Percentiles rank a stretch among this genome's conserved stretches.
Conservation (phyloP, 1,140 invertebrate genomes). For the Leptonema lineaticorne region DNA sequence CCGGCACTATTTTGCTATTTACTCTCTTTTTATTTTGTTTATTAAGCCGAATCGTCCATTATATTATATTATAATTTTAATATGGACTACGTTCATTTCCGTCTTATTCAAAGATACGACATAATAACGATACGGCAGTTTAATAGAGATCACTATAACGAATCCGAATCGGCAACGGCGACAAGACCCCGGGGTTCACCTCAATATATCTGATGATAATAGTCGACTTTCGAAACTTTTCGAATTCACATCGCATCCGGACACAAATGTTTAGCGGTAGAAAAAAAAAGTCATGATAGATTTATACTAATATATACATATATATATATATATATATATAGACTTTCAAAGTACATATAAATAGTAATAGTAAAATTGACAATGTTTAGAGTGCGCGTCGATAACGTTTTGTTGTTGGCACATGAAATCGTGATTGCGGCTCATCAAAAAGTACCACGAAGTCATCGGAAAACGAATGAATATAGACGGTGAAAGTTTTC, state of each 20-base stretch:
- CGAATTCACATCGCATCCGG: too few species aligned
- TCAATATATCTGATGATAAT: too few species aligned
- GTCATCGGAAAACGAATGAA: constrained; percentile 20
- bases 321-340: too few species aligned
- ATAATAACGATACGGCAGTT: constrained; percentile 15
- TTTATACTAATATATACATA: too few species aligned
- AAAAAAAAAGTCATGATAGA: too few species aligned
- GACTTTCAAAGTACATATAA: too few species aligned
- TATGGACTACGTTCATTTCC: too few species aligned
- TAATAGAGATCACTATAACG: neutral
- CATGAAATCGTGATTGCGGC: constrained; percentile 12
- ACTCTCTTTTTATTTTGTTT: neutral
- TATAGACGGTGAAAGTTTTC: constrained; percentile 38
- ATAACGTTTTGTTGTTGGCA: neutral
- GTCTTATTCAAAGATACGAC: constrained; percentile 1
- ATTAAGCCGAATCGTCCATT: constrained; percentile 2
- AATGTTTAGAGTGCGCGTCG: constrained; percentile 6
- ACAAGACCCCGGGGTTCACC: too few species aligned
- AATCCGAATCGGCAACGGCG: neutral
- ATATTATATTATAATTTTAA: too few species aligned
- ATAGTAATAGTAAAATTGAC: neutral
- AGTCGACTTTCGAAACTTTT: too few species aligned
- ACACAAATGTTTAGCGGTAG: too few species aligned
- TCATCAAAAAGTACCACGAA: constrained; percentile 19
- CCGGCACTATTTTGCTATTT: neutral